Conservation (phyloP, 2,797 vertebrate genomes). For the Sarcophilus harrisii region DNA sequence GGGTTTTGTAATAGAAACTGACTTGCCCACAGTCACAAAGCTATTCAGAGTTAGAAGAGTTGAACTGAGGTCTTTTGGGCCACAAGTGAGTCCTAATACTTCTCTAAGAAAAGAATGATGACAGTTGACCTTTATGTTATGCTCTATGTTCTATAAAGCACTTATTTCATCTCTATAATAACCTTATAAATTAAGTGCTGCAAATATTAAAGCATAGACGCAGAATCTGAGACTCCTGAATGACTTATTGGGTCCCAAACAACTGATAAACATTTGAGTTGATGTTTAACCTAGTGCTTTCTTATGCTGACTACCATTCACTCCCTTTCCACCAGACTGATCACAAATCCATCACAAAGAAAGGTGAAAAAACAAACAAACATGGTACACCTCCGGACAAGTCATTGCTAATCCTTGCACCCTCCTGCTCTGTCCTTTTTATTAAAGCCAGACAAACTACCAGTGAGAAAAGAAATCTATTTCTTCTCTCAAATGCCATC, state of each 20-base stretch:
- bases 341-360: not conserved
- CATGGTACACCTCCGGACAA: not conserved
- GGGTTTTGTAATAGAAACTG: not conserved
- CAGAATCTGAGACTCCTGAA: not conserved
- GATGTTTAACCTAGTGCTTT: not conserved
- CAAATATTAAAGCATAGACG: not conserved
- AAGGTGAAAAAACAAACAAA: not conserved
- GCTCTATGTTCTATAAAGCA: not conserved
- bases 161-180: not conserved
- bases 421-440: not conserved
- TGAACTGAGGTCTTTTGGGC: not conserved
- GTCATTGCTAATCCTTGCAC: too few species aligned
- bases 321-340: not conserved
- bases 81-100: not conserved
- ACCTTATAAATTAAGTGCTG: not conserved
- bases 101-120: not conserved
- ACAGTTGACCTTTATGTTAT: not conserved
- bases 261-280: not conserved
- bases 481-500: not conserved
- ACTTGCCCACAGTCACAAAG: not conserved
- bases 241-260: not conserved
- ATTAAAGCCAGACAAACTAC: not conserved
- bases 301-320: not conserved
- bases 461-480: conserved; percentile 1
- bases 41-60: not conserved